Conservation (phyloP, 2,113 vertebrate species). For the Elanus axillaris region DNA sequence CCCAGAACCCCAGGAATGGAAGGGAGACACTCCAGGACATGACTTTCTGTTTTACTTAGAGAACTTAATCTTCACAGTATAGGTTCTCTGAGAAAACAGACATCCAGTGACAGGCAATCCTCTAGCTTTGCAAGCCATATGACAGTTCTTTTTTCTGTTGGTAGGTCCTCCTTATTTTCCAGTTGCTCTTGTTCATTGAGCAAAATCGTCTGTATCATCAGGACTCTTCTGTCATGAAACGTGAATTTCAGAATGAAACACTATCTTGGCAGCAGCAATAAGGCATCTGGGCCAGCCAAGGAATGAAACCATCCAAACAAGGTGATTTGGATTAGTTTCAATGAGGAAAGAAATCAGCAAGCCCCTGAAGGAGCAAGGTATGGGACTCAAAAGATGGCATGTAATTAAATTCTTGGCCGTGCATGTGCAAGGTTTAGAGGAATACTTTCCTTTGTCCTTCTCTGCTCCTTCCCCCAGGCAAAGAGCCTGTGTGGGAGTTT, state of each 20-base stretch:
- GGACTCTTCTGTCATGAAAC: neutral
- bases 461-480: neutral
- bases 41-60: neutral
- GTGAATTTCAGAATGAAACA: neutral
- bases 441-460: neutral
- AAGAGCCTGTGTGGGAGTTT: neutral
- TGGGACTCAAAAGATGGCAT: neutral
- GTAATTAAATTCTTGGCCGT: constrained; percentile 22
- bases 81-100: neutral
- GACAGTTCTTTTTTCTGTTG: neutral
- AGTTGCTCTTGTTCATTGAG: neutral
- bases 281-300: neutral
- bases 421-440: neutral
- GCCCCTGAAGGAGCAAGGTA: neutral
- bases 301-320: neutral
- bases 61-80: neutral
- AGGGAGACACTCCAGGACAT: fast-evolving
- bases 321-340: neutral
- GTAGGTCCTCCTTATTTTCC: neutral
- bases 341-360: neutral
- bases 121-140: neutral
- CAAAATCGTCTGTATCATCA: neutral
- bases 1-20: neutral
- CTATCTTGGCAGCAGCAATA: neutral
- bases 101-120: neutral